Base-by-base conservation (phyloP, 2,888 invertebrate species). In the Phoenoteleia sp. region DNA sequence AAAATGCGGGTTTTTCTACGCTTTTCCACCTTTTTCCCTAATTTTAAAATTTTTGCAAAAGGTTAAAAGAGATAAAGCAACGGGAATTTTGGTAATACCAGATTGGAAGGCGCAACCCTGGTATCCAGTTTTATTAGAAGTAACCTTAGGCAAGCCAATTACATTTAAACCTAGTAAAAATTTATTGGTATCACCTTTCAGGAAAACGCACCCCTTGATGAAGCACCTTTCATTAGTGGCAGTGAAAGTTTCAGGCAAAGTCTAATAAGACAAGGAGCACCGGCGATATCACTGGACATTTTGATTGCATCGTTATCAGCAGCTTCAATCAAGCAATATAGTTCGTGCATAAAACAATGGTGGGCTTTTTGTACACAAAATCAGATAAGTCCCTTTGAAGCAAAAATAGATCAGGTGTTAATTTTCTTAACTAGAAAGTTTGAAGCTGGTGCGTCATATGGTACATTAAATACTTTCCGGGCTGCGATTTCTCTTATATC, bases 31-130 rank as follows among this genome's bases (percentile, higher is more conserved):
- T 0, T 86, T 86, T 47, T 47, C 84, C 1, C 1, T 87, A 13
- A 86, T 87, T 33, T 29, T 81, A 19, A 80, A 60, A 69, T 42
- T 52, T 1, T 15, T 86, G 6, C 45, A 49, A 64, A 88, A 88
- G 60, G 84, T 87, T 13, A 60, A 19, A 25, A 56, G 47, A 2
- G 90, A 92, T 33, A 86, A 84, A 58, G 89, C 91, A 3, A 71
- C 66, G 27, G 91, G 90, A 2, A 89, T 92, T 33, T 49, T 92
- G n/a, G 89, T 91, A 2, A 89, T 90, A 7, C 91, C 89, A 15
- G 39, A 75, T n/a, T 92, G 87, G 90, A 83, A 84, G 27, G 80
- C 81, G 1, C 91, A 91, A 71, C 87, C 89, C 0, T 92, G 90
- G 91, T 91, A 83, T 60, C 90, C 91, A 3, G 21, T 87, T 21